Evolutionary conservation across 2,888 invertebrate genomes (phyloP).

Genomic region (Erebia ligea): DNA sequence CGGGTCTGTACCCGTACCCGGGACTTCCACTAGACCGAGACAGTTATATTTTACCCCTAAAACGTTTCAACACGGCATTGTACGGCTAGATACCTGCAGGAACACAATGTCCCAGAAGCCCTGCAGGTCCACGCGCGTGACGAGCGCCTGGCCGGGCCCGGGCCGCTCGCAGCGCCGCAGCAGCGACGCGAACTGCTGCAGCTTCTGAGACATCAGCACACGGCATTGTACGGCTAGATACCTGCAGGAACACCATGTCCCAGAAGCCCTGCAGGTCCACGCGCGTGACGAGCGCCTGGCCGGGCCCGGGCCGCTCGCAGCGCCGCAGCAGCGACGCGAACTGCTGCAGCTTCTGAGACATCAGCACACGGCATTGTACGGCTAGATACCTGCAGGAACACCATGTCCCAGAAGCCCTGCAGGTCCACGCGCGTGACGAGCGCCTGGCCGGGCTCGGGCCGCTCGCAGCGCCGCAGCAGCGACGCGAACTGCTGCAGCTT

Average conservation of each 20-base stretch:
- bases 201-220: conserved; percentile 87
- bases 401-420: conserved; percentile 95
- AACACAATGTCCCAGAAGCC: conserved; percentile 95
- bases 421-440: conserved; percentile 87
- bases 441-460: conserved; percentile 68
- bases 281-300: conserved; percentile 80
- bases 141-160: too few species aligned
- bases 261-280: conserved; percentile 93
- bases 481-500: conserved; percentile 90
- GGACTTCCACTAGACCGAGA: too few species aligned
- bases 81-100: conserved; percentile 82
- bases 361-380: conserved; percentile 60
- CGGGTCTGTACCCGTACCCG: too few species aligned
- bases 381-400: conserved; percentile 85
- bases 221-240: too few species aligned
- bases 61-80: too few species aligned
- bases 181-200: conserved; percentile 88
- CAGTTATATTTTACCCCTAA: too few species aligned
- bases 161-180: conserved; percentile 72
- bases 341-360: conserved; percentile 90
- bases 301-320: conserved; percentile 66
- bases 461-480: conserved; percentile 76
- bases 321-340: conserved; percentile 84
- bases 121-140: conserved; percentile 88
- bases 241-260: conserved; percentile 92